These are phyloP conservation scores for Andricus grossulariae DNA, from an alignment of 1,140 invertebrate species.

Conservation along the genomic window DNA sequence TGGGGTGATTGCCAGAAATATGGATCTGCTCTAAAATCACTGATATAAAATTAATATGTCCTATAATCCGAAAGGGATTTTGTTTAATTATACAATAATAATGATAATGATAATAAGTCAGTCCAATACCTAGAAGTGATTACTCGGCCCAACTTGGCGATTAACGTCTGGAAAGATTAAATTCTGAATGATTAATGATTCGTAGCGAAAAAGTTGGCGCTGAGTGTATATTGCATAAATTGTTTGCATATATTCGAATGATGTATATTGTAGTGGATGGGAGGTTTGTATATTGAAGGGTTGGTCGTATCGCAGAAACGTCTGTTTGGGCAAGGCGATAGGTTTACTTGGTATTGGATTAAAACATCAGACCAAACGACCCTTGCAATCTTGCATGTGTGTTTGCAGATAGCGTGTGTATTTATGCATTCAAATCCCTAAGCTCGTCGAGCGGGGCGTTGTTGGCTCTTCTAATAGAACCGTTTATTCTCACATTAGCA, in stretches of 20 bases:
- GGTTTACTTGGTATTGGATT: conserved; percentile 52
- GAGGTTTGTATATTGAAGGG: conserved; percentile 9
- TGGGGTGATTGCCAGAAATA: no score
- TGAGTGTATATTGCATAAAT: neutral
- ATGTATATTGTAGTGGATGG: neutral
- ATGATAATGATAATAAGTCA: no score
- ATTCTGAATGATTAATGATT: conserved; percentile 10
- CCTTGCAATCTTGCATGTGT: conserved; percentile 41
- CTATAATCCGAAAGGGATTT: no score
- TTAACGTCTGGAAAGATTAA: conserved; percentile 6
- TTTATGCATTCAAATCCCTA: conserved; percentile 73
- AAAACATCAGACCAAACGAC: conserved; percentile 65
- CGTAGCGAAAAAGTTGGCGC: neutral
- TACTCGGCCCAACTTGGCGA: neutral
- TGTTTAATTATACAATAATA: no score
- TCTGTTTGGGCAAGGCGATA: conserved; percentile 51
- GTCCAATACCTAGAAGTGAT: neutral
- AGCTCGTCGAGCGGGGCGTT: conserved; percentile 70
- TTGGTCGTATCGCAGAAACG: conserved; percentile 40
- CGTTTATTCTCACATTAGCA: conserved; percentile 74
- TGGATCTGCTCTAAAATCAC: no score
- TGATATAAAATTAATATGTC: no score
- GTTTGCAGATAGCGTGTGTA: conserved; percentile 64
- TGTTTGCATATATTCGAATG: neutral
- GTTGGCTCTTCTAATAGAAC: conserved; percentile 72